Percentiles rank a stretch among this genome's conserved stretches.
Evolutionary conservation across 2,888 invertebrate genomes (phyloP).

Genomic region (Melieria omissa): DNA sequence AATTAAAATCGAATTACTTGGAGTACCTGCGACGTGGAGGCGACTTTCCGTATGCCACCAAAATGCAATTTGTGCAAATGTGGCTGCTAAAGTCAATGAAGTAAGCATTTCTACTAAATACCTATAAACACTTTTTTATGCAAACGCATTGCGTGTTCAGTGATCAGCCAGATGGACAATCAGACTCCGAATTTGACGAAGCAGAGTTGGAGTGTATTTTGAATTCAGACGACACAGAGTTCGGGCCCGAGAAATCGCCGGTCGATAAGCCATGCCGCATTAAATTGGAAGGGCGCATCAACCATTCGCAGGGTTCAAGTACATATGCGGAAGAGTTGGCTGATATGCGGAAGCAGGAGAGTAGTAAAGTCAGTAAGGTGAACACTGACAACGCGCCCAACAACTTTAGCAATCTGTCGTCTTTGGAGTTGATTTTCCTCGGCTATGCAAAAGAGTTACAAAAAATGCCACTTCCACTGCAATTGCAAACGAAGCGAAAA

Average conservation of each 20-base stretch:
- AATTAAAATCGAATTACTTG: constrained; percentile 40
- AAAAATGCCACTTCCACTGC: constrained; percentile 45
- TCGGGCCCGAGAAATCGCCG: no score
- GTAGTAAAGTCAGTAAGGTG: no score
- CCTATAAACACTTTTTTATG: background rate
- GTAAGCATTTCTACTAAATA: background rate
- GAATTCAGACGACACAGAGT: constrained; percentile 26
- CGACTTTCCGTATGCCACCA: constrained; percentile 37
- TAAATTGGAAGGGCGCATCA: no score
- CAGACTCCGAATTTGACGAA: constrained; percentile 37
- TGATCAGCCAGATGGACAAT: constrained; percentile 9
- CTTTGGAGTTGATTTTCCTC: constrained; percentile 47
- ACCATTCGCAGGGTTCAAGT: no score
- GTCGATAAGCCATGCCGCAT: no score
- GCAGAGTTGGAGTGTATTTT: constrained; percentile 25
- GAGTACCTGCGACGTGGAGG: constrained; percentile 40
- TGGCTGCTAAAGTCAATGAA: constrained; percentile 39
- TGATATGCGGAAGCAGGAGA: no score
- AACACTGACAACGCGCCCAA: background rate
- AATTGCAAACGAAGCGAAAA: constrained; percentile 46
- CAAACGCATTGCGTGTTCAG: background rate
- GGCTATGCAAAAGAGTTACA: constrained; percentile 48
- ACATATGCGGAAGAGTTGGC: no score
- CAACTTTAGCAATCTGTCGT: constrained; percentile 39
- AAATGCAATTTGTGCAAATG: constrained; percentile 47